phyloP scores from a whole-genome alignment of 2,113 vertebrate species.

The Mungos mungo region DNA sequence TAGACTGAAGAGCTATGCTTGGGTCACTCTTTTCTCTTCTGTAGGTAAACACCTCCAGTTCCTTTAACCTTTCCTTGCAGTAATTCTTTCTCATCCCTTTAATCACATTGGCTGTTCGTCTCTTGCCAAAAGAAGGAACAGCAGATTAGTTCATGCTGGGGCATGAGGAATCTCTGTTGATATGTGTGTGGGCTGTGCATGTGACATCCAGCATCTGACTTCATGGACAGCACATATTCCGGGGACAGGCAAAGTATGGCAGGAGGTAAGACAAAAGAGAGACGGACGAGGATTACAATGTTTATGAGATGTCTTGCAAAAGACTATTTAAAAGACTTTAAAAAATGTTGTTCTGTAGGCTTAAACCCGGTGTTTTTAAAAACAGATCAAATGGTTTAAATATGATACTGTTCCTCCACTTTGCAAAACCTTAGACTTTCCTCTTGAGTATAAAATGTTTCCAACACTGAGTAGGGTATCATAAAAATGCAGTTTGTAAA shows the following conservation, averaged over 20 bases:
- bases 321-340: conserved; percentile 67
- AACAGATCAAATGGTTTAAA: conserved; percentile 82
- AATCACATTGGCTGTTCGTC: neutral
- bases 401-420: conserved; percentile 74
- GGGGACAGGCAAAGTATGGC: neutral
- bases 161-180: neutral
- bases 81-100: neutral
- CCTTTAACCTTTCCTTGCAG: neutral
- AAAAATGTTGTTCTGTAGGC: conserved; percentile 64
- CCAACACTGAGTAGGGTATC: conserved; percentile 70
- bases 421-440: conserved; percentile 75
- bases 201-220: neutral
- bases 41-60: neutral
- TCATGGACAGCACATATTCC: neutral
- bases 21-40: neutral
- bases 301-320: conserved; percentile 43
- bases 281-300: neutral
- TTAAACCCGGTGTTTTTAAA: conserved; percentile 72
- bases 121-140: neutral
- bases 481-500: conserved; percentile 82
- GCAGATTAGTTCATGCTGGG: neutral
- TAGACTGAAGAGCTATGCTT: neutral
- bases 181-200: neutral
- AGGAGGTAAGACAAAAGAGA: conserved; percentile 53
- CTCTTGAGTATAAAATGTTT: conserved; percentile 80